A percentile compares a stretch with the other conserved stretches of the same genome.
These are phyloP conservation scores for Albula glossodonta DNA, from an alignment of 2,113 vertebrate genomes.

Conservation along the genomic window DNA sequence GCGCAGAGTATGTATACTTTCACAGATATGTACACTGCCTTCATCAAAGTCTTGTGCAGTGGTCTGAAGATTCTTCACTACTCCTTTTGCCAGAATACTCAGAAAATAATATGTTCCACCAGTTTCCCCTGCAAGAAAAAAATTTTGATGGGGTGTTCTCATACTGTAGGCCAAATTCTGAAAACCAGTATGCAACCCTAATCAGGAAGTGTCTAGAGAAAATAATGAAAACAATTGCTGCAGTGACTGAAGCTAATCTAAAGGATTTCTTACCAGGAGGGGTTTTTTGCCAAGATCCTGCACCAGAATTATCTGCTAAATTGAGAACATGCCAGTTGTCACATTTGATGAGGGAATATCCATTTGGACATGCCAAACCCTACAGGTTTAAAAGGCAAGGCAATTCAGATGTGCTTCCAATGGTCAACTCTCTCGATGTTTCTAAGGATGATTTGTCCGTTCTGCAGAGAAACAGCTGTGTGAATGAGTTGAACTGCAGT, in stretches of 20 bases:
- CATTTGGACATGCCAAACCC: constrained; percentile 39
- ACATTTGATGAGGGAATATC: constrained; percentile 67
- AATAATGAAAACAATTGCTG: constrained; percentile 59
- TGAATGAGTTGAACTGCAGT: not conserved
- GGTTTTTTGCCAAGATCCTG: constrained; percentile 48
- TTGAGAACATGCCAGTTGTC: constrained; percentile 63
- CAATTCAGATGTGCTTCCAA: constrained; percentile 13
- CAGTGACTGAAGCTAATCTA: constrained; percentile 62
- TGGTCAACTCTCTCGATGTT: not conserved
- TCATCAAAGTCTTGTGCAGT: constrained; percentile 68
- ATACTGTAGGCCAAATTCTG: constrained; percentile 56
- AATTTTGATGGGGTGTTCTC: constrained; percentile 61
- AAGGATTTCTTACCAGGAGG: constrained; percentile 71
- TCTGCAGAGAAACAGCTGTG: not conserved
- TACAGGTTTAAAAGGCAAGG: constrained; percentile 38
- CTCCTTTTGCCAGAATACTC: constrained; percentile 62
- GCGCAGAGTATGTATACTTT: constrained; percentile 61
- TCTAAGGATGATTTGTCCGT: not conserved
- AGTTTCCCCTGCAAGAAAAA: constrained; percentile 65
- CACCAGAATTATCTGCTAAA: constrained; percentile 42
- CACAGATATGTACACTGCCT: constrained; percentile 61
- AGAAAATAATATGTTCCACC: constrained; percentile 61
- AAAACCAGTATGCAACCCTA: constrained; percentile 62
- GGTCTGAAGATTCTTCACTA: constrained; percentile 60
- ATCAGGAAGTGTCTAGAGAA: constrained; percentile 65